Percentiles rank a stretch among this genome's conserved stretches.
Evolutionary conservation across 1,140 invertebrate genomes (phyloP).

Genomic region (Anthonomus grandis): DNA sequence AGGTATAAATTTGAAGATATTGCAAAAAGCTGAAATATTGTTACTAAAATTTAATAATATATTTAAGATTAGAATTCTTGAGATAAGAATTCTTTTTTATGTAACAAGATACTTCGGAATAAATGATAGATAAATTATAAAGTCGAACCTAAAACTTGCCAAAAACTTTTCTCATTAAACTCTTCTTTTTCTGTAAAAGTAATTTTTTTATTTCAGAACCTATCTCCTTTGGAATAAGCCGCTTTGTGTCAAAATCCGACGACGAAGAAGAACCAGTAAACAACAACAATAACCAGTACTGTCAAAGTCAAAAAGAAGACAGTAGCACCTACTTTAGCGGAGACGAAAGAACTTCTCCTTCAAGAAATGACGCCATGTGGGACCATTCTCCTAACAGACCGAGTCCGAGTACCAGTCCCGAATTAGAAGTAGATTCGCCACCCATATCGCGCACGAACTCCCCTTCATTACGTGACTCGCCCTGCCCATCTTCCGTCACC

Average conservation of each 20-base stretch:
- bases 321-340: constrained; percentile 34
- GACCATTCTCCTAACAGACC: constrained; percentile 54
- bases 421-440: constrained; percentile 68
- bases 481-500: constrained; percentile 52
- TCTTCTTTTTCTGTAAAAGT: too few relatives aligned
- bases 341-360: constrained; percentile 35
- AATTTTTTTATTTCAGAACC: constrained; percentile 57
- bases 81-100: too few relatives aligned
- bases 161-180: too few relatives aligned
- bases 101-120: too few relatives aligned
- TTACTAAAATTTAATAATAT: too few relatives aligned
- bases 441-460: constrained; percentile 52
- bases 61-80: too few relatives aligned
- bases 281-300: constrained; percentile 46
- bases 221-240: constrained; percentile 70
- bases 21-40: too few relatives aligned
- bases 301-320: constrained; percentile 32
- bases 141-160: too few relatives aligned
- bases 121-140: too few relatives aligned
- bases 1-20: too few relatives aligned
- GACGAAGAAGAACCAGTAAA: constrained; percentile 52
- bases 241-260: constrained; percentile 61
- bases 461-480: constrained; percentile 44
- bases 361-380: constrained; percentile 38
- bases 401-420: constrained; percentile 56